These are phyloP conservation scores for Sitobion miscanthi DNA, from an alignment of 1,140 invertebrate genomes.

Conservation along the genomic window DNA sequence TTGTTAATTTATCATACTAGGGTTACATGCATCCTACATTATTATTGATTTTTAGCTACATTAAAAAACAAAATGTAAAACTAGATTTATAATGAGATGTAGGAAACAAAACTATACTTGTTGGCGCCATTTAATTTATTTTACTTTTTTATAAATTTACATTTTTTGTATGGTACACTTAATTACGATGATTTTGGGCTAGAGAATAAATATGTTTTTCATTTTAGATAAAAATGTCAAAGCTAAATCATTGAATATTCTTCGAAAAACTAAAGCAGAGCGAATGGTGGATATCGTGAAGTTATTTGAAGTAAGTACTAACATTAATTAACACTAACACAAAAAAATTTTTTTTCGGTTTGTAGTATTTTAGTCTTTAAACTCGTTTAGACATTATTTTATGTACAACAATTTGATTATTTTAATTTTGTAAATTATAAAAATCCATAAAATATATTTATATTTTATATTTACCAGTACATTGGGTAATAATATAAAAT, in stretches of 20 bases:
- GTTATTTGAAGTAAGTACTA: constrained; percentile 66
- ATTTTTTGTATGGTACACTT: background rate
- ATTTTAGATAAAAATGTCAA: constrained; percentile 69
- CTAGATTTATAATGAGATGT: background rate
- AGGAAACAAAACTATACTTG: background rate
- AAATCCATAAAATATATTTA: background rate
- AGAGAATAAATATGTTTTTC: constrained; percentile 56
- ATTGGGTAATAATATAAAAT: background rate
- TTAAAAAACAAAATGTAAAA: no score
- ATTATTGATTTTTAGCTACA: no score
- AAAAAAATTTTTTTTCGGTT: background rate
- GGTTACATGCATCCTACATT: no score
- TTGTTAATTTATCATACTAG: no score
- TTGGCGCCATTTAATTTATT: background rate
- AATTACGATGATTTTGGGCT: background rate
- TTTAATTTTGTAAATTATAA: background rate
- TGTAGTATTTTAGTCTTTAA: background rate
- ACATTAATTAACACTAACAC: background rate
- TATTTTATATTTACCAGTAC: background rate
- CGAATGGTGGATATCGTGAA: constrained; percentile 66
- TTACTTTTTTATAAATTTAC: background rate
- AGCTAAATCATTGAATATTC: constrained; percentile 66
- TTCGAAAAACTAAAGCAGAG: constrained; percentile 68
- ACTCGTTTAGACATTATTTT: background rate
- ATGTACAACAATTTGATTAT: no score